Evolutionary conservation across 92 coral and sea anemone genomes (phyloP).

Genomic region (Porites rus): DNA sequence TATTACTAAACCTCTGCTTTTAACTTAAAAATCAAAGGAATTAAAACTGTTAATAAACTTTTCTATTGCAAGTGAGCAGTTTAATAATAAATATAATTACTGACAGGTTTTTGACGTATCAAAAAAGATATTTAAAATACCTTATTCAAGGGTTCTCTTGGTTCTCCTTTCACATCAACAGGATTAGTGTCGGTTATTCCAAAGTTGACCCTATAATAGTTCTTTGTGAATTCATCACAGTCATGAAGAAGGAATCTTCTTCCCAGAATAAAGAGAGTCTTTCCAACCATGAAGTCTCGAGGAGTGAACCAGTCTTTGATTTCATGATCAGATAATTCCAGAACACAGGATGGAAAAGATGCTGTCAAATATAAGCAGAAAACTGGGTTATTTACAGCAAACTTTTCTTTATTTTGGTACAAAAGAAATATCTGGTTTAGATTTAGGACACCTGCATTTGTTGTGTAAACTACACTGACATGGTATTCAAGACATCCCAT

Average conservation of each 20-base stretch:
- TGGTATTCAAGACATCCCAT: too few species aligned
- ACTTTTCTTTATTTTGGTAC: not conserved
- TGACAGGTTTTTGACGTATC: too few species aligned
- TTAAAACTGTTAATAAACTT: too few species aligned
- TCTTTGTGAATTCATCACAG: slow-evolving; percentile 96
- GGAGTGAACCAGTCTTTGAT: slow-evolving; percentile 99
- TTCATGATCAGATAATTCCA: slow-evolving; percentile 96
- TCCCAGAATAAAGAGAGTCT: slow-evolving; percentile 89
- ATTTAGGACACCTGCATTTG: too few species aligned
- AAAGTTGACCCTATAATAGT: slow-evolving; percentile 85
- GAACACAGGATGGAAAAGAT: slow-evolving; percentile 92
- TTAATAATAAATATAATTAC: too few species aligned
- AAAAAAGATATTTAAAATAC: slow-evolving; percentile 41
- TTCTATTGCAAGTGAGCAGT: too few species aligned
- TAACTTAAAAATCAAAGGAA: too few species aligned
- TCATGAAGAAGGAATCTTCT: slow-evolving; percentile 88
- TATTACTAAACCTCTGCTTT: too few species aligned
- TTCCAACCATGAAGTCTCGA: slow-evolving; percentile 94
- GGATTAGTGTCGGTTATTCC: slow-evolving; percentile 81
- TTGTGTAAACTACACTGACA: too few species aligned
- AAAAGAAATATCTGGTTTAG: not conserved
- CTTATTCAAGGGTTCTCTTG: slow-evolving; percentile 69
- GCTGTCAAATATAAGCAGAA: slow-evolving; percentile 61
- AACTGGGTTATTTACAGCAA: not conserved
- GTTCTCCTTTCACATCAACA: slow-evolving; percentile 82